These are phyloP conservation scores for Lordiphosa fenestrarum DNA, from an alignment of 2,888 invertebrate genomes.

Conservation along the genomic window DNA sequence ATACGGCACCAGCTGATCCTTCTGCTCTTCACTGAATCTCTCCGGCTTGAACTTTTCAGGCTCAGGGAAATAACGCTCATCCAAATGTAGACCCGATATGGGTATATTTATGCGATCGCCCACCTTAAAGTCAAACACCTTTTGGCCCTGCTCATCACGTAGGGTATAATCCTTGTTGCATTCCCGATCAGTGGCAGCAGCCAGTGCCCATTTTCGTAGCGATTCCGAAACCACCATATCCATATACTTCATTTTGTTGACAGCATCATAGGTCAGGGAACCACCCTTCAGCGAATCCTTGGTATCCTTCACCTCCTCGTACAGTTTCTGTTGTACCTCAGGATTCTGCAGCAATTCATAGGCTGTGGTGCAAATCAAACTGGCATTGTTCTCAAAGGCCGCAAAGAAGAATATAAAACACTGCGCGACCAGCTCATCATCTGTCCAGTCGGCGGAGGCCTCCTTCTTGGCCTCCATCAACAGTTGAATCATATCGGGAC, in stretches of 20 bases:
- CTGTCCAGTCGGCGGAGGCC: slow-evolving; percentile 54
- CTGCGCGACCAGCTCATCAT: slow-evolving; percentile 81
- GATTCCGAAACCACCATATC: slow-evolving; percentile 84
- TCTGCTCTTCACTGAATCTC: slow-evolving; percentile 82
- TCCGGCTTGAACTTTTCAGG: slow-evolving; percentile 83
- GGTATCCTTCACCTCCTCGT: slow-evolving; percentile 81
- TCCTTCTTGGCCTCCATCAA: slow-evolving; percentile 81
- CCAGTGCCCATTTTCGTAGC: slow-evolving; percentile 81
- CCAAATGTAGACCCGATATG: slow-evolving; percentile 80
- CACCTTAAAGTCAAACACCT: slow-evolving; percentile 81
- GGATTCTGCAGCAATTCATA: slow-evolving; percentile 82
- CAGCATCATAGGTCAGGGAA: slow-evolving; percentile 81
- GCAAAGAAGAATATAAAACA: slow-evolving; percentile 82
- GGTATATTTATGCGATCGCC: slow-evolving; percentile 80
- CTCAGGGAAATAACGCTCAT: slow-evolving; percentile 81
- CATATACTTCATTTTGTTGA: slow-evolving; percentile 83
- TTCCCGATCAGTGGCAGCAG: slow-evolving; percentile 79
- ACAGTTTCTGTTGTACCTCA: slow-evolving; percentile 82
- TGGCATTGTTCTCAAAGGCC: slow-evolving; percentile 81
- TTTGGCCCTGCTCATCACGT: slow-evolving; percentile 78
- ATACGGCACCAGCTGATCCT: slow-evolving; percentile 78
- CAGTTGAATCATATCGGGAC: slow-evolving; percentile 82
- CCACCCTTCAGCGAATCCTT: slow-evolving; percentile 78
- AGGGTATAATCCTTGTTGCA: slow-evolving; percentile 81
- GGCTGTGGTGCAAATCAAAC: slow-evolving; percentile 80